A percentile compares a stretch with the other conserved stretches of the same genome.
phyloP scores from a whole-genome alignment of 2,888 invertebrate genomes.

The Lasioglossum marginatum region DNA sequence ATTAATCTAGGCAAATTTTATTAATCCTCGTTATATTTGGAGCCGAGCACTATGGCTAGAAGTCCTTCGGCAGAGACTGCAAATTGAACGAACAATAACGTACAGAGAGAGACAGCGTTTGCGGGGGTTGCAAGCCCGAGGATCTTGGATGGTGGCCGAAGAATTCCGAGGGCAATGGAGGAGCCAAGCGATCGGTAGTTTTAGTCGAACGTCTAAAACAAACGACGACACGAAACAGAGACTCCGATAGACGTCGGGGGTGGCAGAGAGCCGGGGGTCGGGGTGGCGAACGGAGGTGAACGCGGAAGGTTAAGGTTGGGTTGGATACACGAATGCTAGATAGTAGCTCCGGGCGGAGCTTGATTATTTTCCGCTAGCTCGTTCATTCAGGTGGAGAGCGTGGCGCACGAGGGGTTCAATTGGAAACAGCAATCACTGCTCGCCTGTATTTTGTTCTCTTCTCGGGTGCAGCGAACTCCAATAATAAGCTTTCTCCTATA shows the following conservation, averaged over 20 bases:
- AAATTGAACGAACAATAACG: background rate
- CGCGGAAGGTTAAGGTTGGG: constrained; percentile 67
- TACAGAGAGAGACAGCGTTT: background rate
- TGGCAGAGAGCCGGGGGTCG: background rate
- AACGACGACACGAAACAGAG: constrained; percentile 49
- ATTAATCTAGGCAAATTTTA: background rate
- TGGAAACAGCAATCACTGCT: constrained; percentile 85
- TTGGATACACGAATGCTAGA: constrained; percentile 76
- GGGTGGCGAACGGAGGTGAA: constrained; percentile 35
- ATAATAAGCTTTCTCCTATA: constrained; percentile 85
- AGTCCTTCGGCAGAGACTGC: background rate
- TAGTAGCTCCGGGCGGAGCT: constrained; percentile 83
- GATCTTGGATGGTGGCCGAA: background rate
- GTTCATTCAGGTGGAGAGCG: constrained; percentile 84
- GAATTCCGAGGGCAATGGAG: constrained; percentile 2
- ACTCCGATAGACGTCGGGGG: constrained; percentile 48
- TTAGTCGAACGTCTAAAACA: constrained; percentile 58
- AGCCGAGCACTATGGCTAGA: background rate
- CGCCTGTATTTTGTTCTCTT: constrained; percentile 84
- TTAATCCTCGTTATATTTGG: background rate
- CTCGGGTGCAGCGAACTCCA: constrained; percentile 83
- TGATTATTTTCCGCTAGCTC: constrained; percentile 85
- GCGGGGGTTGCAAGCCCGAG: background rate
- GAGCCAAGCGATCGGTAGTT: constrained; percentile 45
- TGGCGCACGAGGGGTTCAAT: constrained; percentile 83